A percentile compares a stretch with the other conserved stretches of the same genome.
These are phyloP conservation scores for Sigmodon hispidus DNA, from an alignment of 2,113 vertebrate species.

Conservation along the genomic window DNA sequence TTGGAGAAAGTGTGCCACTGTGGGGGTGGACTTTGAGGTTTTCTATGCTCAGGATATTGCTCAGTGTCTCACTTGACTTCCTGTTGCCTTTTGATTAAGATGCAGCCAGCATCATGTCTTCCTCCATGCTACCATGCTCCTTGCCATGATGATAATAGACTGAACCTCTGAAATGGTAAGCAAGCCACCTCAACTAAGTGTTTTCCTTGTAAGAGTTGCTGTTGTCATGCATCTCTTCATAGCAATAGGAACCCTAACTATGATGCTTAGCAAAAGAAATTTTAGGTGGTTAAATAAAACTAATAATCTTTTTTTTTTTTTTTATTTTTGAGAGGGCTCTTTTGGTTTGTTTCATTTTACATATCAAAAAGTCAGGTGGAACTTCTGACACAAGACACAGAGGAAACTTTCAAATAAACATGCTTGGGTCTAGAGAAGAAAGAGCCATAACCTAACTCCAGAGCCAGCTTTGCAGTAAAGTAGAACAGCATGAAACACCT, in stretches of 20 bases:
- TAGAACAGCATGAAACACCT: background rate
- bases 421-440: background rate
- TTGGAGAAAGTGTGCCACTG: background rate
- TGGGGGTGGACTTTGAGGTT: background rate
- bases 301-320: no score
- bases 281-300: background rate
- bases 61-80: background rate
- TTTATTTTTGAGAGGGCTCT: background rate
- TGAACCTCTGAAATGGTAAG: background rate
- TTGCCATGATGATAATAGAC: background rate
- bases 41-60: background rate
- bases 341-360: background rate
- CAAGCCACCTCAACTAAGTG: background rate
- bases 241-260: background rate
- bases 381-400: background rate
- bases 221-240: background rate
- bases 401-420: background rate
- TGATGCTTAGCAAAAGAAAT: background rate
- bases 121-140: background rate
- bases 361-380: background rate
- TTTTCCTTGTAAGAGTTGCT: background rate
- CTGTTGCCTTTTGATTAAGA: background rate
- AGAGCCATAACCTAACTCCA: background rate
- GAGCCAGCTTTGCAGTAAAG: background rate
- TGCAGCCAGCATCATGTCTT: background rate